A percentile compares a stretch with the other conserved stretches of the same genome.
phyloP scores from a whole-genome alignment of 2,888 invertebrate genomes.

The Phrixothrix hirtus region DNA sequence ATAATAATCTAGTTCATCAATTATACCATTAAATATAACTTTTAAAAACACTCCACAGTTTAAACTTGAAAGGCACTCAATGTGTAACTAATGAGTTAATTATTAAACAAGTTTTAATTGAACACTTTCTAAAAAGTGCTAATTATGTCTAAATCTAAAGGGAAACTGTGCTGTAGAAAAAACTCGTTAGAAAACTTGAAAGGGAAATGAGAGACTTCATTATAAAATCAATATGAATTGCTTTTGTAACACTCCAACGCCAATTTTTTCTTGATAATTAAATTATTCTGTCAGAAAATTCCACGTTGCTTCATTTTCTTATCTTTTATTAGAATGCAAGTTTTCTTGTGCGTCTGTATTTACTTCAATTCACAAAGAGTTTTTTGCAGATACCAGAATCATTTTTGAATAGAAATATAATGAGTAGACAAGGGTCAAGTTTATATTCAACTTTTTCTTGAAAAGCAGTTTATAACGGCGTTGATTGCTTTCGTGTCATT shows the following conservation, averaged over 20 bases:
- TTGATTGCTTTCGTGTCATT: no score
- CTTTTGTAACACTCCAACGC: slow-evolving; percentile 26
- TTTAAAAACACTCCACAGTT: no score
- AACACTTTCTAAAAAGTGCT: slow-evolving; percentile 18
- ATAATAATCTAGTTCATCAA: no score
- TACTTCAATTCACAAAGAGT: background rate
- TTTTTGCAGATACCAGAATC: no score
- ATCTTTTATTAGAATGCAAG: slow-evolving; percentile 12
- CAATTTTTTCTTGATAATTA: slow-evolving; percentile 29
- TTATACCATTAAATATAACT: no score
- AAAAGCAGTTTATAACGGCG: no score
- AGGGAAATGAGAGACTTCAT: slow-evolving; percentile 23
- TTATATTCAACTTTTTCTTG: no score
- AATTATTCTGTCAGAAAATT: slow-evolving; percentile 28
- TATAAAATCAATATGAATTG: slow-evolving; percentile 32
- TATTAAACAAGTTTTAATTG: slow-evolving; percentile 25
- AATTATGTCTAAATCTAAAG: slow-evolving; percentile 20
- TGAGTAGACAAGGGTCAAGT: no score
- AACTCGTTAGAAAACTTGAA: slow-evolving; percentile 20
- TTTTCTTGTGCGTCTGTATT: slow-evolving; percentile 14
- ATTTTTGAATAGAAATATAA: no score
- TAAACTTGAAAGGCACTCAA: no score
- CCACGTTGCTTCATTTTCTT: slow-evolving; percentile 8
- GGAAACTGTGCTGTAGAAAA: slow-evolving; percentile 13
- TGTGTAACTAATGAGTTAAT: slow-evolving; percentile 20